Base-by-base conservation (phyloP, 2,797 vertebrate genomes). In the Potorous gilbertii region DNA sequence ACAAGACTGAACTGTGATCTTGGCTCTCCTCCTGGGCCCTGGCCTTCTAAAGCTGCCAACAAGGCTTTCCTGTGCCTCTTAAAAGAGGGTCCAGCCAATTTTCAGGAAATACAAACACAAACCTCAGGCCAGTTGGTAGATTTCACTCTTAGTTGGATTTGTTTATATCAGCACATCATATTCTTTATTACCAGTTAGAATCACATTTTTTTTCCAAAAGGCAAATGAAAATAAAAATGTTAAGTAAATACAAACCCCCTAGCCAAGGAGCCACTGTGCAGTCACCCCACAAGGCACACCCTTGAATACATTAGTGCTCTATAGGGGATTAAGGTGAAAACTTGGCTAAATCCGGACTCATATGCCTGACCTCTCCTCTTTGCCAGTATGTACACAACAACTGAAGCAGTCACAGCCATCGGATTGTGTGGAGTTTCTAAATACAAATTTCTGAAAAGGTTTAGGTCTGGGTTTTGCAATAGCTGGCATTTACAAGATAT, bases 331-430 rank as follows among this genome's bases (percentile, higher is more conserved):
- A 94, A 96, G 90, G 13, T 94, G 55, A 24, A 95, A 95, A 92
- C 27, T 54, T 93, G 29, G 54, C 56, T 56, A 50, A 27, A 16
- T 57, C 21, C 29, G 90, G 59, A 94, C 91, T 96, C 96, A 34
- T 50, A 93, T 66, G 96, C 97, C 96, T 92, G 52, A 74, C 94
- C 96, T 97, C 95, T 96, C 95, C 95, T 92, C 74, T 87, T 27
- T 50, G 40, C 74, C 40, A 87, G 74, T 11, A 11, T 1, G 40
- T 24, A 87, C 74, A 87, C 74, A 46, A 46, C n/a, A 94, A 96
- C n/a, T 94, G 66, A 54, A 94, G 90, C 40, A 93, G 56, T 89
- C 93, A 50, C 92, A 40, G 93, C 50, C 40, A 94, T 40, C 54
- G 0, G 91, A 92, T 0, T 81, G 55, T 94, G 94, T 97, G 94